Conservation (phyloP, 2,113 vertebrate genomes). For the Syngnathus scovelli region DNA sequence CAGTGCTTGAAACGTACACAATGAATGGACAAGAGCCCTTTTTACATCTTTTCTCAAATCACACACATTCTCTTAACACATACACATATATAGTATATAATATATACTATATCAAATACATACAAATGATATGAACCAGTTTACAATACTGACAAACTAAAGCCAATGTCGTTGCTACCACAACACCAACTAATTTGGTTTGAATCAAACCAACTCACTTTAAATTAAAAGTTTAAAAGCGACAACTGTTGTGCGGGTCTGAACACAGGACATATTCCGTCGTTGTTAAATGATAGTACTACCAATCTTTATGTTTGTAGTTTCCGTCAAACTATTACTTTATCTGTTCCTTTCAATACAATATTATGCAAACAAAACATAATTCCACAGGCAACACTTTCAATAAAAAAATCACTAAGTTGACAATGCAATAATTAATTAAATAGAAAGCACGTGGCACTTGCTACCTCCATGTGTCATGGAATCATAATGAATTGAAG, state of each 20-base stretch:
- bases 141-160: not conserved
- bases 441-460: not conserved
- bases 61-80: too few species aligned
- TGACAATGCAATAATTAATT: not conserved
- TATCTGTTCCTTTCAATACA: not conserved
- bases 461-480: not conserved
- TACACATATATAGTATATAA: too few species aligned
- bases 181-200: too few species aligned
- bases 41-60: not conserved
- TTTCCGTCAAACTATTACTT: not conserved
- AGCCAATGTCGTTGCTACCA: not conserved
- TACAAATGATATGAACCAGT: not conserved
- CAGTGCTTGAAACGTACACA: not conserved
- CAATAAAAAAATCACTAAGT: not conserved
- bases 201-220: not conserved
- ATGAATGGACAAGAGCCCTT: not conserved
- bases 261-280: not conserved
- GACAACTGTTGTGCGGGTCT: not conserved
- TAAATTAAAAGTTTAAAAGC: not conserved
- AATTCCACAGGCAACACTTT: not conserved
- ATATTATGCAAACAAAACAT: not conserved
- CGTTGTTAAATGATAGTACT: not conserved
- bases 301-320: not conserved
- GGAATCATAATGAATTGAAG: not conserved
- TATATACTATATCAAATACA: too few species aligned